Base-by-base conservation (phyloP, 53 echinoderm and acorn worm genomes). In the Arbacia lixula region DNA sequence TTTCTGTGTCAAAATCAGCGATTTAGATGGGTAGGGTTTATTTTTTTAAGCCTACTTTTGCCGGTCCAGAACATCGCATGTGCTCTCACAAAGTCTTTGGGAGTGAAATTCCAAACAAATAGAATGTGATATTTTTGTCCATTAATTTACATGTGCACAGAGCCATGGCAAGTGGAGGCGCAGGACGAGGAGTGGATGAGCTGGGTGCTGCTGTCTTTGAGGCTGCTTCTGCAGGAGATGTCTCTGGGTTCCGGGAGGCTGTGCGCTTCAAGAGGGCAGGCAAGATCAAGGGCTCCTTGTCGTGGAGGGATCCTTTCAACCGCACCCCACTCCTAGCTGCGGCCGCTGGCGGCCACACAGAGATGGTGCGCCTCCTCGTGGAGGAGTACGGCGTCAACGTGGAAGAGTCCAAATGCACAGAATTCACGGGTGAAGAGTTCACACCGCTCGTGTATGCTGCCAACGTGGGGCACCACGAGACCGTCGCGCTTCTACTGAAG, bases 361-460 rank as follows among this genome's bases (percentile, higher is more conserved):
- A 78, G 1, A 60, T 78, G 79, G 79, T 78, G 60, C 21, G 60
- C n/a, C 36, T 60, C 12, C 60, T 78, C 4, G 79, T 78, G 11
- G 79, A 60, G 39, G 79, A 78, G 40, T 78, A 78, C 21, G 79
- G 79, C 12, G 60, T 60, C 1, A 19, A 78, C 11, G 19, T 78
- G 26, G 79, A 78, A 31, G 79, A 78, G 9, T 78, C 79, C 37
- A 78, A 78, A 41, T 78, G 36, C 60, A 40, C 36, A 40, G 40
- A 37, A 4, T 40, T 36, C 24, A 26, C 38, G 12, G 39, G 39
- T 4, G 79, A 60, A 22, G 79, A 78, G 79, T 77, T 93, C 35
- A 90, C 93, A 4, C 90, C 93, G 16, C 46, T 93, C 33, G 90
- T 93, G 84, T 87, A 90, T 50, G 90, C 93, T 28, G 90, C 90